phyloP scores from a whole-genome alignment of 2,113 vertebrate genomes.

The Varanus salvator region DNA sequence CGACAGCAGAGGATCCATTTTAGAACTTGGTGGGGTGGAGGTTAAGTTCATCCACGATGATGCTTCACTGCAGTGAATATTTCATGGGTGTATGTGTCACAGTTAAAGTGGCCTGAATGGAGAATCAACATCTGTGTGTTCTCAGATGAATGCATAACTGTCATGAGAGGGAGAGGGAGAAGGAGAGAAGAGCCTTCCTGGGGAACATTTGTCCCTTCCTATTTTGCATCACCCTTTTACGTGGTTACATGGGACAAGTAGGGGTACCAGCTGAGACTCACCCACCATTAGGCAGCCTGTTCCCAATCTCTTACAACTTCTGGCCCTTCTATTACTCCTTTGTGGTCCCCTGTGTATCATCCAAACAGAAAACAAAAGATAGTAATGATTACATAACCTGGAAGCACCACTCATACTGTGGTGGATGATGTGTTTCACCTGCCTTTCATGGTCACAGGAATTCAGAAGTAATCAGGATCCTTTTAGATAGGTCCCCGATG shows the following conservation, averaged over 20 bases:
- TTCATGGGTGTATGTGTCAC: neutral
- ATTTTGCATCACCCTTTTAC: neutral
- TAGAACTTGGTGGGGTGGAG: neutral
- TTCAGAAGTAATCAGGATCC: neutral
- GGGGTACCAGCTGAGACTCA: too few relatives aligned
- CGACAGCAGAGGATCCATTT: conserved; percentile 35
- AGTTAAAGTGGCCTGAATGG: neutral
- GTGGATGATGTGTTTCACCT: too few relatives aligned
- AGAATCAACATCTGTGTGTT: neutral
- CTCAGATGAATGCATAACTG: neutral
- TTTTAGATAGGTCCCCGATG: neutral
- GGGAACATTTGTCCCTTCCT: neutral
- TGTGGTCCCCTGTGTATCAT: too few relatives aligned
- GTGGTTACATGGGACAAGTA: neutral
- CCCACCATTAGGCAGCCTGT: too few relatives aligned
- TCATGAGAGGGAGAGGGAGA: neutral
- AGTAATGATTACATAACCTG: too few relatives aligned
- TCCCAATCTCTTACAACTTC: too few relatives aligned
- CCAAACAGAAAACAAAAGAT: too few relatives aligned
- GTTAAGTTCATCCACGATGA: neutral
- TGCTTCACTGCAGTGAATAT: neutral
- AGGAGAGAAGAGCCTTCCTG: neutral
- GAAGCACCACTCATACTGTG: too few relatives aligned
- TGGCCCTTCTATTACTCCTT: too few relatives aligned
- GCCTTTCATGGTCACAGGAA: too few relatives aligned